Conservation (phyloP, 2,113 vertebrate species). For the Syngnathus floridae region DNA sequence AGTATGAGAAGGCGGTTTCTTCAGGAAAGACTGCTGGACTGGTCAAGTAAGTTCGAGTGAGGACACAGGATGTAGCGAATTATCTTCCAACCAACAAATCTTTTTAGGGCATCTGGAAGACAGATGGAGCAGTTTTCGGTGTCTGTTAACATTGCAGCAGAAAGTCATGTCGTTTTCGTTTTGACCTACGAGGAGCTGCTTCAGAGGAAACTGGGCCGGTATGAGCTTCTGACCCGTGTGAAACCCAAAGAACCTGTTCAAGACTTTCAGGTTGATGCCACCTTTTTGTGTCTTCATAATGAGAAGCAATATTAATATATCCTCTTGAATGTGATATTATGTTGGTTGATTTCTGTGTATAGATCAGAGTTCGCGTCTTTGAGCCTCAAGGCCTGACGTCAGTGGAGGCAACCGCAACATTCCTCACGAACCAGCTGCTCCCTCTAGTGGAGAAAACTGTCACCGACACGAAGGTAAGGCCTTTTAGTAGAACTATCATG, state of each 20-base stretch:
- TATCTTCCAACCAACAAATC: neutral
- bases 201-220: slow-evolving; percentile 76
- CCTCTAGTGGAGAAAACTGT: slow-evolving; percentile 80
- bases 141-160: slow-evolving; percentile 78
- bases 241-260: slow-evolving; percentile 82
- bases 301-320: no score
- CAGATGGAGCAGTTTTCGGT: slow-evolving; percentile 90
- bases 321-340: no score
- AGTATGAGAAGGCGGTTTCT: slow-evolving; percentile 83
- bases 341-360: neutral
- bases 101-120: slow-evolving; percentile 73
- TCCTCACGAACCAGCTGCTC: slow-evolving; percentile 80
- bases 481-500: no score
- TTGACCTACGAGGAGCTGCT: slow-evolving; percentile 88
- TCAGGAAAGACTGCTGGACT: slow-evolving; percentile 83
- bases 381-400: slow-evolving; percentile 84
- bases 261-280: slow-evolving; percentile 49
- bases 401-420: slow-evolving; percentile 76
- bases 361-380: slow-evolving; percentile 79
- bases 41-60: slow-evolving; percentile 75
- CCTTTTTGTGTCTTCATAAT: no score
- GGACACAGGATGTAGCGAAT: no score
- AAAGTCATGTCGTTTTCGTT: slow-evolving; percentile 78
- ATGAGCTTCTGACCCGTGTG: slow-evolving; percentile 83
- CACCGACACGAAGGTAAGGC: slow-evolving; percentile 78